A percentile compares a stretch with the other conserved stretches of the same genome.
phyloP scores from a whole-genome alignment of 2,113 vertebrate genomes.

The Condylura cristata region DNA sequence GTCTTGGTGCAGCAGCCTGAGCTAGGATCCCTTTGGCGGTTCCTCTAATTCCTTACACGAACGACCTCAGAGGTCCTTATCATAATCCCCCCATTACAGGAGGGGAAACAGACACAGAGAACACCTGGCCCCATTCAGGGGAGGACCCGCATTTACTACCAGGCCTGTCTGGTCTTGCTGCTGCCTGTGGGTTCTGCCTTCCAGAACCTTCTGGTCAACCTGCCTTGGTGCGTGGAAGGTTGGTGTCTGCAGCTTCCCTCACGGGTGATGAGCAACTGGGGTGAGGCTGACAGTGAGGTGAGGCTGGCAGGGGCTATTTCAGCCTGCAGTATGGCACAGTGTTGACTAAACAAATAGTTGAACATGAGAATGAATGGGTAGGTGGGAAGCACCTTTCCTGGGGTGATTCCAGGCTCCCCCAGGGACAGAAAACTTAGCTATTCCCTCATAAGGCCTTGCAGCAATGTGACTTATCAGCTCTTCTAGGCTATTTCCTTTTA shows the following conservation, averaged over 20 bases:
- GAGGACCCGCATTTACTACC: not conserved
- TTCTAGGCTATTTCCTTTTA: not conserved
- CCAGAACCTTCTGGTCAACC: not conserved
- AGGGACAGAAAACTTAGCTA: not conserved
- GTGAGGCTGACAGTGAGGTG: accelerated
- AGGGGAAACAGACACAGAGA: not conserved
- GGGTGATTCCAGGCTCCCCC: not conserved
- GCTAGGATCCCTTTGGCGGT: not conserved
- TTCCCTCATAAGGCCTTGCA: not conserved
- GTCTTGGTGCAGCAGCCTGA: not conserved
- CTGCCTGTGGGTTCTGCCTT: not conserved
- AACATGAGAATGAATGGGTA: not conserved
- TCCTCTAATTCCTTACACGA: not conserved
- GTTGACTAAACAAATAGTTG: not conserved
- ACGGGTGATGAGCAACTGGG: not conserved
- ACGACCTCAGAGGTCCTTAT: not conserved
- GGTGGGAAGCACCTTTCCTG: not conserved
- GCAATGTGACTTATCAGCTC: not conserved
- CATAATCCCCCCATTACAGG: not conserved
- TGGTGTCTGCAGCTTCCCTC: not conserved
- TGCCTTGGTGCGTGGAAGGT: not conserved
- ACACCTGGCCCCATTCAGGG: accelerated
- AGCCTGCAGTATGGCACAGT: not conserved
- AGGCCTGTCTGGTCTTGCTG: not conserved
- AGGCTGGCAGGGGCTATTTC: not conserved